Evolutionary conservation across 2,797 vertebrate species (phyloP).

Genomic region (Cercopithecus mitis): DNA sequence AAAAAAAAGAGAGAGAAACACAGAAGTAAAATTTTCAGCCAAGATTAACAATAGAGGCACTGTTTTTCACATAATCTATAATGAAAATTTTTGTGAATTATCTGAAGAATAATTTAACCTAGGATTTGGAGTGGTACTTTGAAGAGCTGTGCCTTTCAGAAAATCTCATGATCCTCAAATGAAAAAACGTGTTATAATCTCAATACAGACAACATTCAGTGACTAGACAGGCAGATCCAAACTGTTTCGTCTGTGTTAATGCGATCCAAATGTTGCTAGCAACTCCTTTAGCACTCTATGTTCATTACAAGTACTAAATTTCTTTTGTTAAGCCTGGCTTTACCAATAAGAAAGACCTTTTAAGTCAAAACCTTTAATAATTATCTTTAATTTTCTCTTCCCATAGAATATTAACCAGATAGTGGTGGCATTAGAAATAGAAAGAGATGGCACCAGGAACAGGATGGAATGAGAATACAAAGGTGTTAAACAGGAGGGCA

Average conservation of each 20-base stretch:
- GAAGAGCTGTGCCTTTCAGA: constrained; percentile 30
- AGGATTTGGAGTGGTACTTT: not conserved
- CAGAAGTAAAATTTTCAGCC: not conserved
- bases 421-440: constrained; percentile 54
- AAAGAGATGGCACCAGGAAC: constrained; percentile 68
- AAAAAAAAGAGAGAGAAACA: not conserved
- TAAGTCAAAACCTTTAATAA: not conserved
- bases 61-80: not conserved
- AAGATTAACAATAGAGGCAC: constrained; percentile 24
- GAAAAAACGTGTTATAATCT: not conserved
- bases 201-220: not conserved
- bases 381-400: constrained; percentile 43
- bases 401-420: not conserved
- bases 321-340: not conserved
- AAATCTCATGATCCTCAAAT: not conserved
- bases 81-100: constrained; percentile 34
- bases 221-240: not conserved
- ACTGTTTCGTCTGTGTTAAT: not conserved
- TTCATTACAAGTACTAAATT: not conserved
- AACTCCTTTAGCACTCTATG: not conserved
- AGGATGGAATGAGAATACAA: constrained; percentile 52
- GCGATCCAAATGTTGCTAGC: not conserved
- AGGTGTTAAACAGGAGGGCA: constrained; percentile 48
- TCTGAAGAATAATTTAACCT: constrained; percentile 33
- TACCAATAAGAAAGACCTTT: not conserved